A percentile compares a stretch with the other conserved stretches of the same genome.
phyloP scores from a whole-genome alignment of 2,797 vertebrate species.

The Mycteria americana region DNA sequence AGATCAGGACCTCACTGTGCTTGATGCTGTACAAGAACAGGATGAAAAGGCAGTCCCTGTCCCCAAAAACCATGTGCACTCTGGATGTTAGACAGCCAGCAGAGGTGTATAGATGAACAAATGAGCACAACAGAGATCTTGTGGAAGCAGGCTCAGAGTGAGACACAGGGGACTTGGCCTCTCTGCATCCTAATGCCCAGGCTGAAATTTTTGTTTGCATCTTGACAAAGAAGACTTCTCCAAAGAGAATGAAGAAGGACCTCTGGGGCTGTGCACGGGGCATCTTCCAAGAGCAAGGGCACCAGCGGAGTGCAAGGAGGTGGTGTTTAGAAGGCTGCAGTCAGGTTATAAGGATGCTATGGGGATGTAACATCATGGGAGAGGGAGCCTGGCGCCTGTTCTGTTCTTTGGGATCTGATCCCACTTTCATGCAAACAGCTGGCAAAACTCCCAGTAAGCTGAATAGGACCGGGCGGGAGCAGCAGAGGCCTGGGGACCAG shows the following conservation, averaged over 20 bases:
- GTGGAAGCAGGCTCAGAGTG: neutral
- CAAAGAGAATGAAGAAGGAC: neutral
- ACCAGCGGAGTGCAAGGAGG: neutral
- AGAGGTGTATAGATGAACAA: neutral
- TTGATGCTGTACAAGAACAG: neutral
- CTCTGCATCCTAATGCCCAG: neutral
- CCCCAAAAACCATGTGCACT: neutral
- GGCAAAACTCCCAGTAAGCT: neutral
- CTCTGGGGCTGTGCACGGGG: neutral
- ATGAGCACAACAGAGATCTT: neutral
- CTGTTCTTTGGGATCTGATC: neutral
- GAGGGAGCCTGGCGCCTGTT: rapidly evolving
- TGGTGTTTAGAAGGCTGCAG: neutral
- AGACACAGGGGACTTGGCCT: rapidly evolving
- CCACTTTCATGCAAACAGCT: neutral
- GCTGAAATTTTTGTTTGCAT: neutral
- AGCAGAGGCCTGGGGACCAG: neutral
- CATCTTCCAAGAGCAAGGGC: neutral
- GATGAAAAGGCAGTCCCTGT: neutral
- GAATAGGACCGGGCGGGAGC: neutral
- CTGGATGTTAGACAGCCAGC: neutral
- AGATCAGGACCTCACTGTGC: neutral
- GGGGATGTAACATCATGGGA: neutral
- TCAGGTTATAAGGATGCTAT: neutral
- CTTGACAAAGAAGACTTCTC: neutral